A percentile compares a stretch with the other conserved stretches of the same genome.
These are phyloP conservation scores for Fragum sueziense DNA, from an alignment of 2,888 invertebrate genomes.

Conservation along the genomic window DNA sequence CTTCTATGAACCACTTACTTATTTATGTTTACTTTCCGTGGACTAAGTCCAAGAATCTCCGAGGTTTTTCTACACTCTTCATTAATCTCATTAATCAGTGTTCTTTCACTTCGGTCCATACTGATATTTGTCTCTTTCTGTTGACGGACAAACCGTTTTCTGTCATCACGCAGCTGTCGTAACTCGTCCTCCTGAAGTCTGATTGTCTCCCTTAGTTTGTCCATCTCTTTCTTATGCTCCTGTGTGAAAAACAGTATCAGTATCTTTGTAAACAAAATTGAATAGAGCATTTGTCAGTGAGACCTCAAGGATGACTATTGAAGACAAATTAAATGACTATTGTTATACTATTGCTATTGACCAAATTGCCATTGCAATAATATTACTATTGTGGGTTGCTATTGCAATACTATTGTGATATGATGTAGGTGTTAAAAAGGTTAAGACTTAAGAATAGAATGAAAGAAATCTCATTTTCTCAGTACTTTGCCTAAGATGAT, in stretches of 20 bases:
- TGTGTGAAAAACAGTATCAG: constrained; percentile 39
- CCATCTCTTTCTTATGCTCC: constrained; percentile 75
- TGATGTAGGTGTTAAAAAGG: too few species aligned
- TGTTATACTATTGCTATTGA: too few species aligned
- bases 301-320: too few species aligned
- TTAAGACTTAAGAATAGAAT: too few species aligned
- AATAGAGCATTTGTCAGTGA: too few species aligned
- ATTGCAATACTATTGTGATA: too few species aligned
- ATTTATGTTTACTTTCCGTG: constrained; percentile 73
- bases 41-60: constrained; percentile 72
- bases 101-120: constrained; percentile 72
- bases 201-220: constrained; percentile 71
- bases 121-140: constrained; percentile 67
- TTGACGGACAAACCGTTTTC: constrained; percentile 58
- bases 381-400: too few species aligned
- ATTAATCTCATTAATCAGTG: constrained; percentile 77
- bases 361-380: too few species aligned
- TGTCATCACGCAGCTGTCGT: constrained; percentile 65
- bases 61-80: constrained; percentile 79
- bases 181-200: constrained; percentile 74
- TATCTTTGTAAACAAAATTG: not conserved
- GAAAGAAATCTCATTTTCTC: too few species aligned
- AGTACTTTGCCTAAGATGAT: too few species aligned
- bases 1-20: constrained; percentile 66
- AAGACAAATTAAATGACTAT: too few species aligned